Base-by-base conservation (phyloP, 1,140 invertebrate genomes). In the Neocloeon triangulifer region DNA sequence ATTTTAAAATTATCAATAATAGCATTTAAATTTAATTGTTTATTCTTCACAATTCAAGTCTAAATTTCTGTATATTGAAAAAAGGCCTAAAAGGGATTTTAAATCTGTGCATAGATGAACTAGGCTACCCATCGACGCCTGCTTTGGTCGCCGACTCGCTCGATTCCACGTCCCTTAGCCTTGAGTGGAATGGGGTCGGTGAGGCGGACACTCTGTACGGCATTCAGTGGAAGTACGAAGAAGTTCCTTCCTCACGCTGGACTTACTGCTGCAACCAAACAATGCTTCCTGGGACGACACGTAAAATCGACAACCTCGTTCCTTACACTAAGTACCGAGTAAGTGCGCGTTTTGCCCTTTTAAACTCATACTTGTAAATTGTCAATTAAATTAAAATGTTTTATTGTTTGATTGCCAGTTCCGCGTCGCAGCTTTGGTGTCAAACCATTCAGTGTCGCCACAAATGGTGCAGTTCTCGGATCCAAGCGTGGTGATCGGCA, bases 281-380 rank as follows among this genome's bases (percentile, higher is more conserved):
- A 26, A 75, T 69, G 58, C 62, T 59, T 10, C 47, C 58, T 12
- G 55, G 71, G 25, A 66, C 69, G 37, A 66, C 64, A 7, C 64
- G 73, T n/a, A 52, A 64, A 9, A 64, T 89, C 0, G 62, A 76
- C 27, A 66, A 73, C 38, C 59, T 91, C 5, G 67, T 75, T 29
- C 82, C 85, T 0, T 91, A 82, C 46, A 81, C 81, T 0, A 84
- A 79, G 46, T 91, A 89, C 46, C 64, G 70, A 56, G 82, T 88
- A 59, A 55, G 57, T 47, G 17, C 6, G 27, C 18, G 12, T 21
- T 28, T n/a, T n/a, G 22, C n/a, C 13, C n/a, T n/a, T n/a, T n/a
- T n/a, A n/a, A n/a, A n/a, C n/a, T n/a, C 3, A 33, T 32, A 32
- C 15, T 20, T 29, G 20, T 39, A 22, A 33, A n/a, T 36, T n/a